These are phyloP conservation scores for Todiramphus saurophagus DNA, from an alignment of 2,113 vertebrate species.

Conservation along the genomic window DNA sequence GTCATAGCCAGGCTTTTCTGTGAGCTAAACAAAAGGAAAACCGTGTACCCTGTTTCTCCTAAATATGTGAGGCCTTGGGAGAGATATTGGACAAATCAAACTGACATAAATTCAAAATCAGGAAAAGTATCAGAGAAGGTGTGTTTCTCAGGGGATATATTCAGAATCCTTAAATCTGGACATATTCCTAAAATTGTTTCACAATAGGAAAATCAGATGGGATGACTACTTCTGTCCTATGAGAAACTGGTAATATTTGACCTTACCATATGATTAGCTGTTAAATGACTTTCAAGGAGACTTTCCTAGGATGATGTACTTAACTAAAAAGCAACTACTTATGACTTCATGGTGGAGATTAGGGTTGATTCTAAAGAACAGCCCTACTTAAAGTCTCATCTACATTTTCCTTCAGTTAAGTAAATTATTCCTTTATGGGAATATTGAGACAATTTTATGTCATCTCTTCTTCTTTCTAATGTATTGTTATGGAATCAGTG, in stretches of 20 bases:
- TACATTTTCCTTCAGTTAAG: conserved; percentile 15
- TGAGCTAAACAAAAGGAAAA: not conserved
- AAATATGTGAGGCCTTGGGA: not conserved
- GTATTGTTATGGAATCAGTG: not conserved
- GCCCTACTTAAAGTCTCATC: not conserved
- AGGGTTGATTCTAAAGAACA: conserved; percentile 7
- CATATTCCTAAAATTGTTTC: not conserved
- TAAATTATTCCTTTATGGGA: conserved; percentile 10
- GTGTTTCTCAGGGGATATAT: not conserved
- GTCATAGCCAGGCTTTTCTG: not conserved
- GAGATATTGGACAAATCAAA: not conserved
- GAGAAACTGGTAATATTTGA: conserved; percentile 32
- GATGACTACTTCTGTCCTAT: not conserved
- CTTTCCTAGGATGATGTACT: conserved; percentile 41
- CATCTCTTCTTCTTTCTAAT: not conserved
- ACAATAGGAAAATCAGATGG: not conserved
- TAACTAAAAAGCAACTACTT: conserved; percentile 25
- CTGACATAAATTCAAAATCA: not conserved
- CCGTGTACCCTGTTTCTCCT: not conserved
- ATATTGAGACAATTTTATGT: not conserved
- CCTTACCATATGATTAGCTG: conserved; percentile 9
- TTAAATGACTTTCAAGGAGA: conserved; percentile 53
- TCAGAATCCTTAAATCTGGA: not conserved
- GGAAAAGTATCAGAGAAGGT: not conserved
- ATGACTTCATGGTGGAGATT: conserved; percentile 36